Percentiles rank a stretch among this genome's conserved stretches.
Conservation (phyloP, 2,888 invertebrate genomes). For the Epistrophella euchroma region DNA sequence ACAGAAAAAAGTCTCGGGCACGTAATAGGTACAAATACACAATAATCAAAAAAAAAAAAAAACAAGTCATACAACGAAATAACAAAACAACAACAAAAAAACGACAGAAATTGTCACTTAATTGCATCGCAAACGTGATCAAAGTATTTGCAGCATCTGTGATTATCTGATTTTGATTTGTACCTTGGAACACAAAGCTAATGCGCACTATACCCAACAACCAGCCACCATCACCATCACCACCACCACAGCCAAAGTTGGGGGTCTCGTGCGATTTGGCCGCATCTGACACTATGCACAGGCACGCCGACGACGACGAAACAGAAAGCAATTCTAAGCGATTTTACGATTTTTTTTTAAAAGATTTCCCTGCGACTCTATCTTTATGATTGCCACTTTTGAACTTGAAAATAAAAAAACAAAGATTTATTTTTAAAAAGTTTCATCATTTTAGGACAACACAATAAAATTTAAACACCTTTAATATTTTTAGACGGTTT, state of each 20-base stretch:
- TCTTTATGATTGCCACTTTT: constrained; percentile 4
- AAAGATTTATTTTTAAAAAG: no score
- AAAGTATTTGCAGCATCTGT: constrained; percentile 78
- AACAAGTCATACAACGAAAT: constrained; percentile 43
- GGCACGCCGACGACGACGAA: constrained; percentile 28
- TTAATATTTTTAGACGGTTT: no score
- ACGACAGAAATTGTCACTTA: constrained; percentile 82
- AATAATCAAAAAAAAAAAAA: constrained; percentile 61
- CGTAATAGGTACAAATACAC: constrained; percentile 42
- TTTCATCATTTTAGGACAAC: no score
- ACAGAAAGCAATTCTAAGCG: constrained; percentile 62
- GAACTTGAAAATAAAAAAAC: neutral
- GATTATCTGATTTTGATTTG: constrained; percentile 78
- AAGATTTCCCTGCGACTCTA: constrained; percentile 56
- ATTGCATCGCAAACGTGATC: constrained; percentile 83
- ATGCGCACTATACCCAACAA: constrained; percentile 64
- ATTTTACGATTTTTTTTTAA: constrained; percentile 53
- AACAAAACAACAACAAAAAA: constrained; percentile 51
- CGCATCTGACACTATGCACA: constrained; percentile 20
- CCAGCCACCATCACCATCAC: constrained; percentile 7
- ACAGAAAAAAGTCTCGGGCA: constrained; percentile 48
- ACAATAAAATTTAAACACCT: no score
- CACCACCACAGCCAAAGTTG: constrained; percentile 25
- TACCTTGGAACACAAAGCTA: constrained; percentile 74
- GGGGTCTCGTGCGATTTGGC: constrained; percentile 48